These are phyloP conservation scores for Bombus sylvicola DNA, from an alignment of 1,140 invertebrate genomes.

Conservation along the genomic window DNA sequence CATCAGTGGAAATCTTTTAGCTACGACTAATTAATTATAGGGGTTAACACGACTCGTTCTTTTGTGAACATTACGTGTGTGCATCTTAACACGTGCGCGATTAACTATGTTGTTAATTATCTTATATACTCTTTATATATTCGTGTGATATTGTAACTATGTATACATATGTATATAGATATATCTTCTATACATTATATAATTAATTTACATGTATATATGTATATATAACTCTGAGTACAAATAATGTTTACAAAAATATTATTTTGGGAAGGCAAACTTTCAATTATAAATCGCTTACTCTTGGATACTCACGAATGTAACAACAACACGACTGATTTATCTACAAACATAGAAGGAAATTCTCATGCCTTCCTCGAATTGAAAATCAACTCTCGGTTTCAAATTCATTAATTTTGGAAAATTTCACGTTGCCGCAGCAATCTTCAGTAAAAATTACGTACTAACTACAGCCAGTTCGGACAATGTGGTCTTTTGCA, in stretches of 20 bases:
- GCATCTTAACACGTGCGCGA: constrained; percentile 47
- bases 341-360: constrained; percentile 65
- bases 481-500: no score
- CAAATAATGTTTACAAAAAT: constrained; percentile 82
- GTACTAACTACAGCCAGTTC: no score
- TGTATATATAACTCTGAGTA: constrained; percentile 71
- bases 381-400: constrained; percentile 39
- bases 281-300: constrained; percentile 72
- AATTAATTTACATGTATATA: constrained; percentile 49
- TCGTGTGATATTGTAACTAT: constrained; percentile 27
- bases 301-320: constrained; percentile 62
- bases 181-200: constrained; percentile 54
- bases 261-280: constrained; percentile 80
- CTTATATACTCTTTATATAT: constrained; percentile 17
- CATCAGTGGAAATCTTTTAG: constrained; percentile 29
- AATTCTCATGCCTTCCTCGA: constrained; percentile 28
- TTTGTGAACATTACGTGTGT: constrained; percentile 25
- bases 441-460: constrained; percentile 2
- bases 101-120: constrained; percentile 42
- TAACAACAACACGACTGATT: constrained; percentile 67
- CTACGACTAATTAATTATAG: constrained; percentile 31
- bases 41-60: constrained; percentile 31
- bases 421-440: neutral
- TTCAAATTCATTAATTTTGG: neutral
- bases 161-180: constrained; percentile 48